phyloP scores from a whole-genome alignment of 2,797 vertebrate species.

The Novumbra hubbsi region DNA sequence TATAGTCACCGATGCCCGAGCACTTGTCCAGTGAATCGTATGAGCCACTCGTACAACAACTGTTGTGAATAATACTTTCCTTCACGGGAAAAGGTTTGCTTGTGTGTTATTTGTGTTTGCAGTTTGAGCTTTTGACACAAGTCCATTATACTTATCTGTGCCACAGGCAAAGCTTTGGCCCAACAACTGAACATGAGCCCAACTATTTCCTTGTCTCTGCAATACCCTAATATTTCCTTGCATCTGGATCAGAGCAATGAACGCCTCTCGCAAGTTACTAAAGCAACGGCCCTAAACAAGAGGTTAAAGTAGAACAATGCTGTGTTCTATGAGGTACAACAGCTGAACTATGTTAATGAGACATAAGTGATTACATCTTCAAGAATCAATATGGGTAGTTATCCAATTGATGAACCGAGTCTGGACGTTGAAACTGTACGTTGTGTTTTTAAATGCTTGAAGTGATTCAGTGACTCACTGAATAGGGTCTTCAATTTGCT shows the following conservation, averaged over 20 bases:
- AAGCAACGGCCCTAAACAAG: neutral
- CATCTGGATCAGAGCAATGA: conserved; percentile 12
- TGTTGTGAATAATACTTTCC: neutral
- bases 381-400: too few relatives aligned
- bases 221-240: conserved; percentile 20
- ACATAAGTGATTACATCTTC: too few relatives aligned
- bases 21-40: neutral
- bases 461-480: neutral
- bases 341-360: neutral
- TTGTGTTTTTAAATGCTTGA: neutral
- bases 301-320: too few relatives aligned
- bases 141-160: conserved; percentile 3
- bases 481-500: neutral
- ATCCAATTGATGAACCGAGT: too few relatives aligned
- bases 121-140: neutral
- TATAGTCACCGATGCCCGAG: neutral
- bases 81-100: neutral
- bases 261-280: conserved; percentile 13
- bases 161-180: conserved; percentile 9
- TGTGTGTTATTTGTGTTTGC: neutral
- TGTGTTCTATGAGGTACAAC: neutral
- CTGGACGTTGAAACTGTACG: neutral
- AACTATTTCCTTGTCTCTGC: conserved; percentile 14
- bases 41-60: neutral
- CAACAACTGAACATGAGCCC: conserved; percentile 37